Conservation (phyloP, 2,797 vertebrate species). For the Lophotriccus pileatus region DNA sequence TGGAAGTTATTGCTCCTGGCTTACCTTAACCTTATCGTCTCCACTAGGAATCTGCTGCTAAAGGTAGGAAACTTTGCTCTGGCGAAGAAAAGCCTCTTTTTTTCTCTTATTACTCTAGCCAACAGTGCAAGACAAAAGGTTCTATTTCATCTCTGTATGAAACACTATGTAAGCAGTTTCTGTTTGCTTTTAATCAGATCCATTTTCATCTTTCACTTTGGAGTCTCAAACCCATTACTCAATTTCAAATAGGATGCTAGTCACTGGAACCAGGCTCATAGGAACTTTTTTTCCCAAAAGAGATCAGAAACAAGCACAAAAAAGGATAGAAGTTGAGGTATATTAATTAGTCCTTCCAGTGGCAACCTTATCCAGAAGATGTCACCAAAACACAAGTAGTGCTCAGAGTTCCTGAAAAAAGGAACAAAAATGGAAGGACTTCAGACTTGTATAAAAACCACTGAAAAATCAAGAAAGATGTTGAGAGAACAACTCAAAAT, state of each 20-base stretch:
- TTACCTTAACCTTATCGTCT: not conserved
- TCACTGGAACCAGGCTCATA: not conserved
- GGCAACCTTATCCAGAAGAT: slow-evolving; percentile 62
- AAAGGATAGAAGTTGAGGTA: not conserved
- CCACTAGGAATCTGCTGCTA: not conserved
- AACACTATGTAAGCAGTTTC: not conserved
- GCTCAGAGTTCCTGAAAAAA: not conserved
- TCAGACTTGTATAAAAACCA: not conserved
- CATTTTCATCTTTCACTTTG: not conserved
- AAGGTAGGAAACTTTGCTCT: not conserved
- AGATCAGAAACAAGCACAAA: not conserved
- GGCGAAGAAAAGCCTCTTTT: not conserved
- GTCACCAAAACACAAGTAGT: slow-evolving; percentile 62
- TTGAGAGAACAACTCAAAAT: not conserved
- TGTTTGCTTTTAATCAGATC: not conserved
- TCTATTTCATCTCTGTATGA: not conserved
- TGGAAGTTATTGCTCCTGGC: not conserved
- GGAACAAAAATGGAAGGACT: not conserved
- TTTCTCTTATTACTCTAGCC: not conserved
- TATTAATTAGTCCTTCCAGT: not conserved
- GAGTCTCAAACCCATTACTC: not conserved
- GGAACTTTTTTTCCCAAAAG: not conserved
- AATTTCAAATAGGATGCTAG: not conserved
- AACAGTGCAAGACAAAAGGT: not conserved
- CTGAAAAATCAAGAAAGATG: not conserved